Evolutionary conservation across 2,888 invertebrate genomes (phyloP), one percentile per base, ranked within the genome.

Genomic region (Tinea pellionella): DNA sequence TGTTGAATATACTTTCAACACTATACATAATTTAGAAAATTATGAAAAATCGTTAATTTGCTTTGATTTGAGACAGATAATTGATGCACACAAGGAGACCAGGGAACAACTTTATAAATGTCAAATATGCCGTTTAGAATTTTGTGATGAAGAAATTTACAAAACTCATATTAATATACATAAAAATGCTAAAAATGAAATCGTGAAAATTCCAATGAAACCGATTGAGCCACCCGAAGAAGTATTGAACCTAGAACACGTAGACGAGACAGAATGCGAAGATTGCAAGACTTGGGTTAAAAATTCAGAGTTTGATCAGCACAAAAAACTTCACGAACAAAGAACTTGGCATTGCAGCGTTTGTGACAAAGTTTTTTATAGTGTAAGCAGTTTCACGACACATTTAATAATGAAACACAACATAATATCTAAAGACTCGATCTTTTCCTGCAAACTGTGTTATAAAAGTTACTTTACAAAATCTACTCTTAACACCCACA

Each of bases 351-450:
- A 30, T 9, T 60, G 60, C 51, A 32, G 32, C 3, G 16, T 6
- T 32, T 60, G 60, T 32, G 53, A 43, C 12, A 30, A 51, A 15
- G 13, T 15, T 12, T 60, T 32, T 16, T 29, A 30, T 7, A 32
- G 51, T 16, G 16, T 2, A 1, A 29, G 32, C 8, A 30, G 19
- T 16, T 51, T 60, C 13, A 32, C 16, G 9, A 30, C 51, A 4
- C 60, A 60, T 60, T n/a, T 47, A 24, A 60, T 43, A 16, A 32
- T 24, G 6, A 13, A 9, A 15, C 57, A 57, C 32, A 57, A 57
- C 13, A 24, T 55, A 19, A 15, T 32, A n/a, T 15, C 57, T 4
- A 57, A 57, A 37, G 37, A 32, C 7, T 24, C 11, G 2, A n/a
- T 51, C 11, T 16, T 53, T 7, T 13, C 30, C 7, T 60, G 60